These are phyloP conservation scores for Anarsia innoxiella DNA, from an alignment of 2,888 invertebrate species.

Conservation along the genomic window DNA sequence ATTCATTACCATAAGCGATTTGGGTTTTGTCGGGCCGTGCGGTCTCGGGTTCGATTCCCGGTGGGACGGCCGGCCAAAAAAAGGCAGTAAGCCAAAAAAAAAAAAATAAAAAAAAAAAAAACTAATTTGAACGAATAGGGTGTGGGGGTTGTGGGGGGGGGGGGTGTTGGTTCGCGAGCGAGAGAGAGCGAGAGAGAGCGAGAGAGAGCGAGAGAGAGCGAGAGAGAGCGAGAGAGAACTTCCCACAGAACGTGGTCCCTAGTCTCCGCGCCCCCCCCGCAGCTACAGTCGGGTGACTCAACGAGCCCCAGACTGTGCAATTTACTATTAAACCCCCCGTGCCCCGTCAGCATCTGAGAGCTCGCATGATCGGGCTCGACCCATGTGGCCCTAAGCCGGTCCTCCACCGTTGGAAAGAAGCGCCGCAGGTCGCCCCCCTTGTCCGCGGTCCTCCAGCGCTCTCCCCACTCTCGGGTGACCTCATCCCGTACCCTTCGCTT, in stretches of 20 bases:
- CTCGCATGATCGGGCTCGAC: slow-evolving; percentile 9
- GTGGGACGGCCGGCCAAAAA: too few relatives aligned
- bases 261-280: slow-evolving; percentile 1
- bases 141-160: too few relatives aligned
- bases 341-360: slow-evolving; percentile 11
- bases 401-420: slow-evolving; percentile 3
- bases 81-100: too few relatives aligned
- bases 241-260: slow-evolving; percentile 9
- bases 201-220: too few relatives aligned
- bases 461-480: slow-evolving; percentile 2
- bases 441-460: background rate
- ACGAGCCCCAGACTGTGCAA: slow-evolving; percentile 6
- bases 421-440: slow-evolving; percentile 1
- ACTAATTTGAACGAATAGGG: too few relatives aligned
- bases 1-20: too few relatives aligned
- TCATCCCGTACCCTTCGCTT: background rate
- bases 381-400: background rate
- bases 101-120: too few relatives aligned
- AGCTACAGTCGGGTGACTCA: slow-evolving; percentile 5
- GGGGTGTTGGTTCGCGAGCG: too few relatives aligned
- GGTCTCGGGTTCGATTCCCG: too few relatives aligned
- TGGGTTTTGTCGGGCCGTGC: too few relatives aligned
- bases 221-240: too few relatives aligned
- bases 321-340: slow-evolving; percentile 8
- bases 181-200: too few relatives aligned